These are phyloP conservation scores for Addax nasomaculatus DNA, from an alignment of 2,113 vertebrate genomes.

Conservation along the genomic window DNA sequence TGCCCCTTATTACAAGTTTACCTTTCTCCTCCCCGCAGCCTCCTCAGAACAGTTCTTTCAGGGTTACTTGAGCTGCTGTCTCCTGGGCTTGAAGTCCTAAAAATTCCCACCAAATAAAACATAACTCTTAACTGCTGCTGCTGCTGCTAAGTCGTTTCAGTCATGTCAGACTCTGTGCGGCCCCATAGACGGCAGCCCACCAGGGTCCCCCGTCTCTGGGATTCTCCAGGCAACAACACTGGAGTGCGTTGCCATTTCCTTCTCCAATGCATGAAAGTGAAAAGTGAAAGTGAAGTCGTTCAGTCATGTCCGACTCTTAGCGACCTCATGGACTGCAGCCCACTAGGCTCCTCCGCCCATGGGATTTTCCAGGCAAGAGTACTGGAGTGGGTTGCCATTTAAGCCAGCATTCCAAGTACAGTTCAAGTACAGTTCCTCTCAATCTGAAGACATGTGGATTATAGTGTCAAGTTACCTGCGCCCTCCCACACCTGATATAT, in stretches of 20 bases:
- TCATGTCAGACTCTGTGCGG: too few species aligned
- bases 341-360: too few species aligned
- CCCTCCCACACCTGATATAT: not conserved
- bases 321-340: too few species aligned
- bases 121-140: not conserved
- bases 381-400: not conserved
- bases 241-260: too few species aligned
- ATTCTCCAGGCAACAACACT: too few species aligned
- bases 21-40: not conserved
- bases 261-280: too few species aligned
- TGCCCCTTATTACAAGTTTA: not conserved
- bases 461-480: not conserved
- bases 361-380: too few species aligned
- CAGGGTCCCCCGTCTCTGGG: too few species aligned
- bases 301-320: too few species aligned
- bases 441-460: not conserved
- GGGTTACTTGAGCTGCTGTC: not conserved
- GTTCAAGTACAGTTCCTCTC: not conserved
- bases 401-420: not conserved
- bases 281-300: too few species aligned
- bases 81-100: not conserved
- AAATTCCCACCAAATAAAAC: not conserved
- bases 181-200: too few species aligned
- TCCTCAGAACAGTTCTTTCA: not conserved
- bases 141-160: too few species aligned